Evolutionary conservation across 2,888 invertebrate genomes (phyloP), one percentile per base, ranked within the genome.

Genomic region (Dasypogon diadema): DNA sequence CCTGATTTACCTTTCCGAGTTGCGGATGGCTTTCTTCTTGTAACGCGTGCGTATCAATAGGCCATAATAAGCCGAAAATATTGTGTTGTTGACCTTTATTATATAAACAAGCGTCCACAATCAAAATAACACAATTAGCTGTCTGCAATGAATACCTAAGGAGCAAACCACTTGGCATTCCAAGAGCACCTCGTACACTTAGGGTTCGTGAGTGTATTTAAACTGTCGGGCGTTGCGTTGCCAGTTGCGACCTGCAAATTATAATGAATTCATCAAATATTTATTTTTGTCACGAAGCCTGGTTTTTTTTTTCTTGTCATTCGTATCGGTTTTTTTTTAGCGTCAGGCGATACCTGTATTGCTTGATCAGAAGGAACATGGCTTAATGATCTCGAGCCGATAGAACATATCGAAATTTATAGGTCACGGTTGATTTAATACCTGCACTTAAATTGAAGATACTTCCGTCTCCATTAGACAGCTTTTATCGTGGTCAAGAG

Each of bases 241-340:
- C 54, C 18, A 26, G 2, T 42, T 6, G 70, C 48, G 12, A 14
- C 5, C 16, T 10, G 48, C 14, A 51, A 70, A 54, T 54, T 70
- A 51, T 70, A 46, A 70, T 54, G 48, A 70, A 70, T 70, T 51
- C 54, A 70, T 70, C 54, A 70, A 70, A 70, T 54, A 54, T 70
- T 51, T 22, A 70, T 26, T 70, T 54, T 70, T 70, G 70, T 70
- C 70, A 70, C 70, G 70, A 54, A 70, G 18, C 34, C 6, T 30
- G 30, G 5, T 51, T 8, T 51, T 51, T 16, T 21, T 21, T 16
- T 70, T 26, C 26, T 68, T 48, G n/a, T 46, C n/a, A 4, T 63
- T 63, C n/a, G n/a, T n/a, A n/a, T n/a, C n/a, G n/a, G n/a, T n/a
- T n/a, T n/a, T n/a, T n/a, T n/a, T n/a, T n/a, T n/a, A n/a, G n/a